phyloP scores from a whole-genome alignment of 2,797 vertebrate genomes.

The Takifugu ocellatus region DNA sequence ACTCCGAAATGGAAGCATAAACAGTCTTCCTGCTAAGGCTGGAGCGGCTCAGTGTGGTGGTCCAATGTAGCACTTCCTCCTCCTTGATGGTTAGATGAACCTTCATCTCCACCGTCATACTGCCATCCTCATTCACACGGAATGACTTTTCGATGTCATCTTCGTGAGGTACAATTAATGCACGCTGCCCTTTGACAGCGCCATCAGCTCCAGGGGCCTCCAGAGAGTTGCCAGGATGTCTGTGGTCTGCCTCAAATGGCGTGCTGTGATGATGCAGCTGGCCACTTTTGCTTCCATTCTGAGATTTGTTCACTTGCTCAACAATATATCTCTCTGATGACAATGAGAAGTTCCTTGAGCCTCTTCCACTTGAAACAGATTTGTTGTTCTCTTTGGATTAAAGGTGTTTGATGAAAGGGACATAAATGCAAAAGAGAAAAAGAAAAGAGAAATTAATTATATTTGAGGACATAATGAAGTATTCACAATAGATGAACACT shows the following conservation, averaged over 20 bases:
- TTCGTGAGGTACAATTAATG: slow-evolving; percentile 72
- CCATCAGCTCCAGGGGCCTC: slow-evolving; percentile 50
- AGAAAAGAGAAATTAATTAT: slow-evolving; percentile 1
- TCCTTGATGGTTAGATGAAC: slow-evolving; percentile 92
- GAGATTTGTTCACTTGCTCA: slow-evolving; percentile 76
- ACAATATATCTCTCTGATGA: slow-evolving; percentile 82
- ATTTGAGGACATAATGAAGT: neutral
- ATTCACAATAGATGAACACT: neutral
- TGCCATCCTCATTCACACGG: slow-evolving; percentile 92
- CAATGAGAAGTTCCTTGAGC: slow-evolving; percentile 82
- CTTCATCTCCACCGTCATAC: slow-evolving; percentile 97
- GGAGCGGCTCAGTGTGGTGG: slow-evolving; percentile 85
- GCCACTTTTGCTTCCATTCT: slow-evolving; percentile 64
- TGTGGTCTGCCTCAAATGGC: slow-evolving; percentile 55
- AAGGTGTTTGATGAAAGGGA: slow-evolving; percentile 7
- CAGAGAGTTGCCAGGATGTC: slow-evolving; percentile 54
- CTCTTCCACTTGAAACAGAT: slow-evolving; percentile 69
- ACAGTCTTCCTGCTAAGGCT: slow-evolving; percentile 65
- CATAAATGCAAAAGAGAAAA: neutral
- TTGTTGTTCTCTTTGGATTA: slow-evolving; percentile 63
- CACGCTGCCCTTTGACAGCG: slow-evolving; percentile 48
- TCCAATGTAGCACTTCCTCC: slow-evolving; percentile 93
- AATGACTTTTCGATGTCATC: slow-evolving; percentile 95
- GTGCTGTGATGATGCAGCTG: slow-evolving; percentile 53
- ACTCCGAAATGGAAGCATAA: slow-evolving; percentile 52